Conservation (phyloP, 2,888 invertebrate genomes). For the Diadegma fenestrale region DNA sequence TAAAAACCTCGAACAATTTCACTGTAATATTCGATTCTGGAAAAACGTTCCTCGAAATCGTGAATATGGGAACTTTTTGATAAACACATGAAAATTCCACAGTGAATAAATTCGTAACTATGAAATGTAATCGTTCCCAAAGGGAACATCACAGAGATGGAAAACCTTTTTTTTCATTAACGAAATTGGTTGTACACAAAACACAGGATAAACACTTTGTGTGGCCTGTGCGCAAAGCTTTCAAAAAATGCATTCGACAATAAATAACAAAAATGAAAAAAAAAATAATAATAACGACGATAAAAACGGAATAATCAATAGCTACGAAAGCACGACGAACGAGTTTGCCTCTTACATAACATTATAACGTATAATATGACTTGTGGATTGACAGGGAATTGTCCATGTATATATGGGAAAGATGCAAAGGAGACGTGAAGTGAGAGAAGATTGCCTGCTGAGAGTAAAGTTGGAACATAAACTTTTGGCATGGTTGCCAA, state of each 20-base stretch:
- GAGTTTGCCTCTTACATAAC: slow-evolving; percentile 9
- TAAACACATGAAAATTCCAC: neutral
- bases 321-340: neutral
- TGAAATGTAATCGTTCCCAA: too few relatives aligned
- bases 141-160: neutral
- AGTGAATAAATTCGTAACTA: too few relatives aligned
- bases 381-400: slow-evolving; percentile 22
- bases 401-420: slow-evolving; percentile 4
- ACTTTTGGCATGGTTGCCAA: slow-evolving; percentile 47
- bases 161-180: neutral
- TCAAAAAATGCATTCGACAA: neutral
- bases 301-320: neutral
- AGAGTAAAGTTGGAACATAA: slow-evolving; percentile 39
- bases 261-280: neutral
- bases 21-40: too few relatives aligned
- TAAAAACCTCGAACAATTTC: too few relatives aligned
- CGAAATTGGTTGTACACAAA: neutral
- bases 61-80: too few relatives aligned
- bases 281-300: neutral
- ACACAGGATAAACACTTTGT: neutral
- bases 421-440: slow-evolving; percentile 1
- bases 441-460: slow-evolving; percentile 18
- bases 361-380: slow-evolving; percentile 9
- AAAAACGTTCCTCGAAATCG: too few relatives aligned
- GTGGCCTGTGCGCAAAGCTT: too few relatives aligned